Percentiles rank a stretch among this genome's conserved stretches.
Conservation (phyloP, 2,888 invertebrate species). For the Drosophila suboccidentalis region DNA sequence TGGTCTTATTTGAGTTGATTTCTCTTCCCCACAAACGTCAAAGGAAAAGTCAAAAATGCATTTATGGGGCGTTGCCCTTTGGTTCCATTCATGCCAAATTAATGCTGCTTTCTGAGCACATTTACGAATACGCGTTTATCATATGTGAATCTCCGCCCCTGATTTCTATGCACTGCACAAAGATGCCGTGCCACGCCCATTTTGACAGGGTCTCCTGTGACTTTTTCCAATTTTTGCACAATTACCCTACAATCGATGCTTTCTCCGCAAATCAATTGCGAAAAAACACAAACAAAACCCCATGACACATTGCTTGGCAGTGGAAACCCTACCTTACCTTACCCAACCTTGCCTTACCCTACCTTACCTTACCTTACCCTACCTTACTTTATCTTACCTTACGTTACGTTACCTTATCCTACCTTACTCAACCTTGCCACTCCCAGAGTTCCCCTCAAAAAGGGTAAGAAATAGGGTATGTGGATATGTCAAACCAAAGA, state of each 20-base stretch:
- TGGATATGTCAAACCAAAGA: conserved; percentile 59
- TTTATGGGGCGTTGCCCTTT: conserved; percentile 9
- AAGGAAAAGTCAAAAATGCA: conserved; percentile 5
- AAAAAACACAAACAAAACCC: conserved; percentile 84
- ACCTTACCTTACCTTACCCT: conserved; percentile 39
- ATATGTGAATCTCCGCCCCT: conserved; percentile 27
- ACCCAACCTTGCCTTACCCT: conserved; percentile 36
- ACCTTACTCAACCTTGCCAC: conserved; percentile 56
- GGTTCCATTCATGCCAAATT: conserved; percentile 26
- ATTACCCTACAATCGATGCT: conserved; percentile 83
- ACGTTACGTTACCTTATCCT: conserved; percentile 38
- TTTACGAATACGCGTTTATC: conserved; percentile 28
- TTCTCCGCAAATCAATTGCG: conserved; percentile 84
- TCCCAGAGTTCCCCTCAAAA: conserved; percentile 44
- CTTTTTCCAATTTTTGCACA: conserved; percentile 82
- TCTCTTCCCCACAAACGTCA: not conserved
- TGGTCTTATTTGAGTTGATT: not conserved
- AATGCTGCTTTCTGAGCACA: conserved; percentile 35
- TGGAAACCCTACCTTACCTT: conserved; percentile 53
- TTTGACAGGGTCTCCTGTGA: conserved; percentile 68
- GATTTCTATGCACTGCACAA: conserved; percentile 24
- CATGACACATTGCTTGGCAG: conserved; percentile 70
- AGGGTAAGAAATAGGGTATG: conserved; percentile 56
- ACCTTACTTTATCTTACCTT: conserved; percentile 21
- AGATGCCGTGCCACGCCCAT: conserved; percentile 54